phyloP scores from a whole-genome alignment of 2,797 vertebrate genomes.

The Acipenser transmontanus region DNA sequence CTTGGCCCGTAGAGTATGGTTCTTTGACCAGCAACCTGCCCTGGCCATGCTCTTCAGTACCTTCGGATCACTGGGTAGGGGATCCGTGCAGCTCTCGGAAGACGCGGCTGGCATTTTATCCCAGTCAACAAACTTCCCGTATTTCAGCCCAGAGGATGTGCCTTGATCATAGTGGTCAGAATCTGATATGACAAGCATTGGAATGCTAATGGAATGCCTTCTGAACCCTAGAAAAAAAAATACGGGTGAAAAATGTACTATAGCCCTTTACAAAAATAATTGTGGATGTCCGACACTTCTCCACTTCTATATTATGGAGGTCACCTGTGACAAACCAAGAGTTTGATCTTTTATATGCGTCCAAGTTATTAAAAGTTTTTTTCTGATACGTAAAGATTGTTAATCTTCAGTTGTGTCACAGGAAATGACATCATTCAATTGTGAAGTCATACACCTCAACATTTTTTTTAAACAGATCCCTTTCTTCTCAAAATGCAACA shows the following conservation, averaged over 20 bases:
- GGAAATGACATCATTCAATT: no score
- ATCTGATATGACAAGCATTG: conserved; percentile 64
- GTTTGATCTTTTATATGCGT: no score
- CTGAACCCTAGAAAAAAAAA: conserved; percentile 35
- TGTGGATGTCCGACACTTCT: no score
- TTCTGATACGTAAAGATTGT: no score
- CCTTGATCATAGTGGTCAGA: conserved; percentile 64
- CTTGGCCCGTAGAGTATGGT: conserved; percentile 61
- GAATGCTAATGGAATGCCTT: conserved; percentile 34
- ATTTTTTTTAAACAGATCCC: no score
- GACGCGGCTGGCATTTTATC: conserved; percentile 61
- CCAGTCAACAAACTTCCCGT: conserved; percentile 76
- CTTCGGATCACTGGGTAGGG: conserved; percentile 47
- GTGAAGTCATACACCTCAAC: no score
- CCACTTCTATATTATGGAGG: no score
- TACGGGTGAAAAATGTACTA: neutral
- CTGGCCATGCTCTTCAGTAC: conserved; percentile 70
- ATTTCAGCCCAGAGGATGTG: conserved; percentile 52
- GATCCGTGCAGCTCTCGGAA: conserved; percentile 34
- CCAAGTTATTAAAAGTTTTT: no score
- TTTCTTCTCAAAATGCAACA: no score
- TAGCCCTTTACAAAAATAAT: neutral
- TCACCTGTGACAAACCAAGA: no score
- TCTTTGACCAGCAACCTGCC: conserved; percentile 65
- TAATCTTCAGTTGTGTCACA: no score